Evolutionary conservation across 1,140 invertebrate species (phyloP), one percentile per base, ranked within the genome.

Genomic region (Leptinotarsa lineolata): DNA sequence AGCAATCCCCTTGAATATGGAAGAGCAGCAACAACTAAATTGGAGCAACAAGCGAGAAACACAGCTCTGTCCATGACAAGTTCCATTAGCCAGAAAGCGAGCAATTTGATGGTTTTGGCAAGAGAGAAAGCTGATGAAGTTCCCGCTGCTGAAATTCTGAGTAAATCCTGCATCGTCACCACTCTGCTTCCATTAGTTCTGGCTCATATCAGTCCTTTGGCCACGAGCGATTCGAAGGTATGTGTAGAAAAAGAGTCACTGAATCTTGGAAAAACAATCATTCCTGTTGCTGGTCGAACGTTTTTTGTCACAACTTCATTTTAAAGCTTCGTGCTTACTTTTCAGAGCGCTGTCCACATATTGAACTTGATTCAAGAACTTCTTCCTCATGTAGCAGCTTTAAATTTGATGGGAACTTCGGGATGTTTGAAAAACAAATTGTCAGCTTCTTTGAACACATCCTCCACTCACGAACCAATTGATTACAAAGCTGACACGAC

Each of bases 291-390:
- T 39, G 30, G 2, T 39, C 11, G 30, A 39, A 39, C 11, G 30
- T 39, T 6, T 39, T 39, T 39, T 11, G 30, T 39, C 8, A 39
- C 8, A 39, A 39, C 30, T 39, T 39, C 11, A 39, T 39, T 11
- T 39, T 39, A 0, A 39, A 11, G 11, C 11, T 39, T 39, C 8
- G 8, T 39, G 0, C 8, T 39, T 39, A 11, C 30, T 39, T 39
- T 86, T 63, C 79, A 94, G 93, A 95, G 94, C 82, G 94, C 94
- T 15, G 94, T 98, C 15, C 92, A 97, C 84, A 90, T 98, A 18
- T 86, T 99, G n/a, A 91, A 91, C 44, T 85, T 97, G 59, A 93
- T 99, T 73, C 94, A 96, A 85, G 93, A 96, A 78, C 89, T 98
- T 76, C 84, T 99, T 24, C 97, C 97, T 1, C 93, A 96, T 74